Conservation (phyloP, 2,888 invertebrate species). For the Limnephilus marmoratus region DNA sequence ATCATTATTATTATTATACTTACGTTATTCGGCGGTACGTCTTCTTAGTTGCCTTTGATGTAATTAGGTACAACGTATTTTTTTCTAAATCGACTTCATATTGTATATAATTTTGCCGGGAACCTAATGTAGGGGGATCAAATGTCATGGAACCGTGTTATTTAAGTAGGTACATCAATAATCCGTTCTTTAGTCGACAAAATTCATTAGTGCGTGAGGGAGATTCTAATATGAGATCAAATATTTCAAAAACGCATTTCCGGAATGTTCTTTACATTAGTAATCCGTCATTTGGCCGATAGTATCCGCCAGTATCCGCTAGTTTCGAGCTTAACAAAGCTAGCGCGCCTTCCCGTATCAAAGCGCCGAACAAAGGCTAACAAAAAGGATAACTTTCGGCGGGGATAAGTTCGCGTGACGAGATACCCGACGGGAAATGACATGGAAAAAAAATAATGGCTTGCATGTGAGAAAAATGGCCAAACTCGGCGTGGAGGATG, state of each 20-base stretch:
- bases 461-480: constrained; percentile 45
- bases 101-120: too few species aligned
- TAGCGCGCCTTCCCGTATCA: constrained; percentile 16
- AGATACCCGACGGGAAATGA: constrained; percentile 45
- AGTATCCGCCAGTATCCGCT: not conserved
- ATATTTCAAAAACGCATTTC: not conserved
- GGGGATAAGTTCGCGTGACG: constrained; percentile 53
- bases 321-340: constrained; percentile 4
- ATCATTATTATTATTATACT: too few species aligned
- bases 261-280: not conserved
- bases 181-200: not conserved
- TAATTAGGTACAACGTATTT: too few species aligned
- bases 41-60: too few species aligned
- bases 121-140: too few species aligned
- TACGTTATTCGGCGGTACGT: too few species aligned
- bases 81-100: too few species aligned
- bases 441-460: constrained; percentile 50
- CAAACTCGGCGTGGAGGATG: constrained; percentile 28
- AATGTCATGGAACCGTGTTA: too few species aligned
- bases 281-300: not conserved
- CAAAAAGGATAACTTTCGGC: constrained; percentile 35
- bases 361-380: constrained; percentile 44
- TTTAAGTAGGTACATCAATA: too few species aligned
- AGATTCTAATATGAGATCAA: not conserved
- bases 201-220: not conserved